Conservation (phyloP, 2,888 invertebrate species). For the Sthenelais limicola region DNA sequence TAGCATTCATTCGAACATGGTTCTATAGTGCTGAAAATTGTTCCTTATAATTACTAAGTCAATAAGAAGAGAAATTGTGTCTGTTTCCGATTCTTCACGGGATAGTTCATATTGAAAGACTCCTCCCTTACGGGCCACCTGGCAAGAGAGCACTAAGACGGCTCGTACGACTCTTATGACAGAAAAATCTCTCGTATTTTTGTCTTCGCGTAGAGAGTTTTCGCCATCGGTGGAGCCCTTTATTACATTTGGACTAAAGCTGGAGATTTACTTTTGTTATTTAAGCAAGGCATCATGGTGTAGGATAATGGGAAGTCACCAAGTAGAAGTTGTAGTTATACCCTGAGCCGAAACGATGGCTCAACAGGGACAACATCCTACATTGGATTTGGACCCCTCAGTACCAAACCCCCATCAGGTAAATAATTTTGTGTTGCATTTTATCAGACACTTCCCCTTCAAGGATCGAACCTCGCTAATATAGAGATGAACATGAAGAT, state of each 20-base stretch:
- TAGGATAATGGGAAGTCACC: slow-evolving; percentile 18
- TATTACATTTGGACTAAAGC: slow-evolving; percentile 8
- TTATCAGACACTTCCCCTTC: no score
- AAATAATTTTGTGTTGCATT: no score
- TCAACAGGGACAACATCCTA: slow-evolving; percentile 9
- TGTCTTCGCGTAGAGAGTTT: slow-evolving; percentile 24
- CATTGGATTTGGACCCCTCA: slow-evolving; percentile 27
- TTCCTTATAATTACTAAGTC: no score
- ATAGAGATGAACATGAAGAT: no score
- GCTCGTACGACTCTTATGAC: slow-evolving; percentile 24
- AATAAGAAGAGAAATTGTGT: no score
- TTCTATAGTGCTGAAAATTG: no score
- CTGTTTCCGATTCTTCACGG: no score
- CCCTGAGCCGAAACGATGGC: slow-evolving; percentile 32
- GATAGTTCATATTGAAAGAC: no score
- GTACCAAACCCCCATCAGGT: slow-evolving; percentile 30
- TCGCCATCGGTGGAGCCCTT: slow-evolving; percentile 27
- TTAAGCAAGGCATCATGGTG: slow-evolving; percentile 9
- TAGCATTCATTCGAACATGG: no score
- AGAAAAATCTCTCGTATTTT: slow-evolving; percentile 34
- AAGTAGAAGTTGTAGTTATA: slow-evolving; percentile 13
- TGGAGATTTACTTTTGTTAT: slow-evolving; percentile 19
- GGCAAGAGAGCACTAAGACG: slow-evolving; percentile 7
- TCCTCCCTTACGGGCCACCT: slow-evolving; percentile 8
- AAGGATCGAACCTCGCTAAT: no score